Evolutionary conservation across 2,888 invertebrate genomes (phyloP), one percentile per base, ranked within the genome.

Genomic region (Temnothorax unifasciatus): DNA sequence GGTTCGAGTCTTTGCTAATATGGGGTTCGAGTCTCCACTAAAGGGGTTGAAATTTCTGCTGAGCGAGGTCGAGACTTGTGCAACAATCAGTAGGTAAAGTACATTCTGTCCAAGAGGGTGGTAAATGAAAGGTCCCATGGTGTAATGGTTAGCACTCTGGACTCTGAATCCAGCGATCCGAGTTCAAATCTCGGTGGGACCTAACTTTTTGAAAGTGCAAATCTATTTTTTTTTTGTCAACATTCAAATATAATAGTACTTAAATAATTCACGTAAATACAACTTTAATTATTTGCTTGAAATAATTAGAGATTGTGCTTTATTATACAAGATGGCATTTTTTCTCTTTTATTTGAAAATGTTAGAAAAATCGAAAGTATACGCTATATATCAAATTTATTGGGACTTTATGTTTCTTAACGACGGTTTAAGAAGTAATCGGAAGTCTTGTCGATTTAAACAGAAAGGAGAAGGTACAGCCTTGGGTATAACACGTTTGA

Each of bases 131-230:
- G 96, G 96, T 96, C 95, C 96, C 96, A 96, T 96, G 96, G 96
- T 96, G 96, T 97, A 97, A 97, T 96, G 97, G 97, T 97, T 96
- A 97, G 97, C 97, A 97, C 97, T 97, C 96, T 97, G 97, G 97
- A 97, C 97, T 97, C 96, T 97, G 96, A 97, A 97, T 97, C 97
- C 96, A 97, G 96, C 96, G 97, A 97, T 97, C 97, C 96, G 96
- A 97, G 97, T 97, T 97, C 97, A 96, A 97, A 96, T 97, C 97
- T 97, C 97, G 96, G 97, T 97, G 96, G 96, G 95, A 97, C 97
- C 97, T 93, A 71, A 18, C 0, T 4, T 57, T 76, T 68, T 63
- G 5, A 15, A n/a, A 4, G 5, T 18, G 3, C 15, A 21, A 38
- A 59, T 64, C 18, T 21, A 59, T 41, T 34, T 63, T 61, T 21